phyloP scores from a whole-genome alignment of 2,888 invertebrate species.

The Cepaea hortensis region DNA sequence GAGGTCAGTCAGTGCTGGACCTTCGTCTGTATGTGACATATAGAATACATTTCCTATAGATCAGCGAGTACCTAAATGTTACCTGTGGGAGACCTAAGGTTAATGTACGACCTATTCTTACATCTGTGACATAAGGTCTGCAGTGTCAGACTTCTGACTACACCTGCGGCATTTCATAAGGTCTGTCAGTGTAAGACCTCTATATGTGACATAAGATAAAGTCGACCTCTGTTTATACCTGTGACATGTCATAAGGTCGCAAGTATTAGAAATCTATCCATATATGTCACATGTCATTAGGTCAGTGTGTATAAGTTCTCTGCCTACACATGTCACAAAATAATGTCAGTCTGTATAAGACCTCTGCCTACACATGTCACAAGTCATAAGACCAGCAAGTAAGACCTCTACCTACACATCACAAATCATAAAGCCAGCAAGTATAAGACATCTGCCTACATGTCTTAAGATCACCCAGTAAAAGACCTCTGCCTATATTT shows the following conservation, averaged over 20 bases:
- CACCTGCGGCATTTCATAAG: neutral
- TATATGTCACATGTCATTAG: neutral
- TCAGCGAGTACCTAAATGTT: too few relatives aligned
- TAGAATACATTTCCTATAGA: too few relatives aligned
- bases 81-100: neutral
- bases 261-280: neutral
- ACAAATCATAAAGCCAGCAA: too few relatives aligned
- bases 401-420: too few relatives aligned
- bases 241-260: neutral
- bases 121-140: neutral
- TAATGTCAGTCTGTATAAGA: too few relatives aligned
- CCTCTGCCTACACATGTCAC: too few relatives aligned
- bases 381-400: too few relatives aligned
- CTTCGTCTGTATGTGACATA: neutral
- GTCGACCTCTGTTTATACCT: neutral
- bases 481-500: too few relatives aligned
- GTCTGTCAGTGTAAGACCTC: neutral
- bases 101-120: neutral
- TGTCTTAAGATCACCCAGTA: too few relatives aligned
- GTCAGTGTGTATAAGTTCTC: too few relatives aligned
- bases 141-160: neutral
- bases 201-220: neutral
- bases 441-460: too few relatives aligned
- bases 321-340: too few relatives aligned
- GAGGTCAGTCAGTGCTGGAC: neutral